phyloP scores from a whole-genome alignment of 2,797 vertebrate species.

The Huso huso region DNA sequence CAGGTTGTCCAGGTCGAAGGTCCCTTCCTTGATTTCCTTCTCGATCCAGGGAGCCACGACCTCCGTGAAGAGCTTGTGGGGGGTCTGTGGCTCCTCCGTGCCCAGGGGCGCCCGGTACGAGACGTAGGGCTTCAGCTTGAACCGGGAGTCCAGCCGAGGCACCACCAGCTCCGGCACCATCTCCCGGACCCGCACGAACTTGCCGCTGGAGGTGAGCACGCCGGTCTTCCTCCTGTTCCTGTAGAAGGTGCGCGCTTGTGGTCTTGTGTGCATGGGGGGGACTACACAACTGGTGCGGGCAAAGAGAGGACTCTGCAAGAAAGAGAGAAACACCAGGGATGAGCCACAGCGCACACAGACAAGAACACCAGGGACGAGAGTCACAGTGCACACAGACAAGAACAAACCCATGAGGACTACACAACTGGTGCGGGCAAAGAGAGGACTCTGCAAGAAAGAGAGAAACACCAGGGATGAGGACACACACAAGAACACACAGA shows the following conservation, averaged over 20 bases:
- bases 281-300: conserved; percentile 8
- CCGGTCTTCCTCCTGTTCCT: conserved; percentile 68
- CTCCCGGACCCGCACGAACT: conserved; percentile 60
- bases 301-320: not conserved
- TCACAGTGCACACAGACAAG: not conserved
- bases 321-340: not conserved
- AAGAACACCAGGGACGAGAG: not conserved
- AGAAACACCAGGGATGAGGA: not conserved
- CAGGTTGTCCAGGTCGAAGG: conserved; percentile 57
- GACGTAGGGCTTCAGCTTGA: conserved; percentile 81
- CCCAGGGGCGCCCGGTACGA: conserved; percentile 66
- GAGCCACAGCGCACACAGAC: not conserved
- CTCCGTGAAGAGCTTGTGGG: conserved; percentile 65
- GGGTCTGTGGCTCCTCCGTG: conserved; percentile 58
- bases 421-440: conserved; percentile 4
- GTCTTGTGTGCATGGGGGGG: too few species aligned
- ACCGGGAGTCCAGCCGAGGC: conserved; percentile 68
- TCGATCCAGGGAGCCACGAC: conserved; percentile 66
- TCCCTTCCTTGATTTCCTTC: conserved; percentile 65
- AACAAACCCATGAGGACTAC: not conserved
- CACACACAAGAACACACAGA: too few species aligned
- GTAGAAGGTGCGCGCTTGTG: conserved; percentile 59
- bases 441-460: not conserved
- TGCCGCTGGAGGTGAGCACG: conserved; percentile 45
- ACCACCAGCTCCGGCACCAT: conserved; percentile 85